Percentiles rank a stretch among this genome's conserved stretches.
These are phyloP conservation scores for Fragum fragum DNA, from an alignment of 2,888 invertebrate species.

Conservation along the genomic window DNA sequence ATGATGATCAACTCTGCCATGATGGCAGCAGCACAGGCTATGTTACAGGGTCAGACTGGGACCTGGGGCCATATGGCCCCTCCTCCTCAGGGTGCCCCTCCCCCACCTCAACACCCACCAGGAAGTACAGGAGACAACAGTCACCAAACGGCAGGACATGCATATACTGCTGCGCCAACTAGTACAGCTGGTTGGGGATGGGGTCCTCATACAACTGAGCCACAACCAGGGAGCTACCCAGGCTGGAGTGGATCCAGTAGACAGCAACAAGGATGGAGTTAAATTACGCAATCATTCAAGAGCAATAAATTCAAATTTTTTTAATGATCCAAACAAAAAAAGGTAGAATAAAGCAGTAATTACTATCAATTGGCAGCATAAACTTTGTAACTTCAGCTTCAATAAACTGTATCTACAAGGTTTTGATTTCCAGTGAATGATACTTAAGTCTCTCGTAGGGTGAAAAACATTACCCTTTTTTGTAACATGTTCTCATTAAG, in stretches of 20 bases:
- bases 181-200: constrained; percentile 66
- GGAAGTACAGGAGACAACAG: constrained; percentile 53
- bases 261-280: constrained; percentile 73
- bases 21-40: constrained; percentile 82
- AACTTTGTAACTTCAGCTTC: too few species aligned
- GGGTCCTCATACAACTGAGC: constrained; percentile 67
- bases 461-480: too few species aligned
- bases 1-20: constrained; percentile 83
- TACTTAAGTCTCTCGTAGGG: too few species aligned
- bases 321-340: too few species aligned
- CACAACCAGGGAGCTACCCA: constrained; percentile 71
- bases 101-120: constrained; percentile 54
- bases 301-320: too few species aligned
- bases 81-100: constrained; percentile 60
- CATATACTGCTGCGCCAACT: constrained; percentile 58
- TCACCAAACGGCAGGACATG: constrained; percentile 55
- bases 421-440: too few species aligned
- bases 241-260: constrained; percentile 69
- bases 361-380: too few species aligned
- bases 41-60: constrained; percentile 74
- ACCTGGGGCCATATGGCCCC: constrained; percentile 79
- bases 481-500: too few species aligned
- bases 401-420: too few species aligned
- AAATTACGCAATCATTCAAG: background rate
- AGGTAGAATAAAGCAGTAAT: too few species aligned